Base-by-base conservation (phyloP, 2,113 vertebrate genomes). In the Macquaria ambigua region DNA sequence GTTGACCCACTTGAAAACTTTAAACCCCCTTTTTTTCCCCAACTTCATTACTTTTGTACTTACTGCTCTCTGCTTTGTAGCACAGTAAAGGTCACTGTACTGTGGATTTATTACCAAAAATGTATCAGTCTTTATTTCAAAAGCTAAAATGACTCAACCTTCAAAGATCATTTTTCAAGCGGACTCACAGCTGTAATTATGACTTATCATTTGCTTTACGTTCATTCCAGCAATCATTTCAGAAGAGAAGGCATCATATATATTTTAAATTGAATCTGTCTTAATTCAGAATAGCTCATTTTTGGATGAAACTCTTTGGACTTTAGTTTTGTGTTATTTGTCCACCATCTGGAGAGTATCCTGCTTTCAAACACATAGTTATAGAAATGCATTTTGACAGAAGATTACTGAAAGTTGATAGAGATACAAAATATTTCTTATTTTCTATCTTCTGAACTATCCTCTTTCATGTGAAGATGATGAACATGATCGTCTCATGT, bases 311-410 rank as follows among this genome's bases (percentile, higher is more conserved):
- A 66, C 18, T 9, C 37, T 23, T 28, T 59, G n/a, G 48, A n/a
- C 4, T 48, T 31, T 68, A 31, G 23, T 66, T 79, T 34, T 52
- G 21, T 72, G 16, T 66, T 37, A 48, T 74, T 48, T 31, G 8
- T 77, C 12, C 46, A 41, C 34, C 58, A 25, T 73, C 46, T 69
- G 64, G 34, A 78, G 58, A 53, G 39, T 5, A 0, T 72, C 6
- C 6, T 59, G 28, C 31, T 78, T 75, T 64, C 53, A 34, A 58
- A 34, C 15, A 28, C 21, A n/a, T n/a, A 52, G 20, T 0, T 43
- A 52, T 43, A 74, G 43, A 74, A 56, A 63, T 46, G 1, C 31
- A 74, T 3, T 55, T 62, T 74, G 69, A 64, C 56, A 64, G 64
- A 28, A 37, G 41, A 62, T 55, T 11, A 55, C 11, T 55, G 37